Base-by-base conservation (phyloP, 2,888 invertebrate species). In the Cerceris ruficornis region DNA sequence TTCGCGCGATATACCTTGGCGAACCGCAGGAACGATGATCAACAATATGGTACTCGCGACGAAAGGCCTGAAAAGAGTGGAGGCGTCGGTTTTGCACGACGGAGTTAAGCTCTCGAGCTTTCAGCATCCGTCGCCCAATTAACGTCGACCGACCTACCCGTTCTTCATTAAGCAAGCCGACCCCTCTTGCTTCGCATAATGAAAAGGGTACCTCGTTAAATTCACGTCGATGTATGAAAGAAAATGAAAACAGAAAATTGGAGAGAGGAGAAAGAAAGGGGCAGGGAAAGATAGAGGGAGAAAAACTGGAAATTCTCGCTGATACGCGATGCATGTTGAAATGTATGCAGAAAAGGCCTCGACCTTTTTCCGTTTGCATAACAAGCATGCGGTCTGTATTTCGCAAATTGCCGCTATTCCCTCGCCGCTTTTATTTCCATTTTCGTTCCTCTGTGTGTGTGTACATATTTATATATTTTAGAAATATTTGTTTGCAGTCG, bases 71-170 rank as follows among this genome's bases (percentile, higher is more conserved):
- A 69, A 71, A 68, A 79, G 79, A 79, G 73, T 72, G 75, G 39
- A 49, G 58, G 49, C 61, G 72, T 57, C 49, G 71, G 68, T 75
- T 73, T 62, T 69, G n/a, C 77, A 72, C 73, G 67, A 69, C 73
- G 69, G 67, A 77, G 77, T 72, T 66, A 83, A 73, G 76, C 75
- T 71, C 72, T 79, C 65, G 61, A 72, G 74, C 69, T 68, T 76
- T 65, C 71, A 72, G 72, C 75, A 65, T 59, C 71, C 79, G 70
- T 67, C 78, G 75, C 79, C 82, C 79, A 82, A 82, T 82, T 82
- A 82, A 76, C 82, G 67, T 77, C 79, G 65, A 14, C 71, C 82
- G n/a, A 70, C 70, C 72, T 57, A 54, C 58, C 77, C 52, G 69
- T 65, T 77, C 68, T 66, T 71, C 65, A 67, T 64, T 69, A 71